Evolutionary conservation across 2,888 invertebrate genomes (phyloP).

Genomic region (Nowickia ferox): DNA sequence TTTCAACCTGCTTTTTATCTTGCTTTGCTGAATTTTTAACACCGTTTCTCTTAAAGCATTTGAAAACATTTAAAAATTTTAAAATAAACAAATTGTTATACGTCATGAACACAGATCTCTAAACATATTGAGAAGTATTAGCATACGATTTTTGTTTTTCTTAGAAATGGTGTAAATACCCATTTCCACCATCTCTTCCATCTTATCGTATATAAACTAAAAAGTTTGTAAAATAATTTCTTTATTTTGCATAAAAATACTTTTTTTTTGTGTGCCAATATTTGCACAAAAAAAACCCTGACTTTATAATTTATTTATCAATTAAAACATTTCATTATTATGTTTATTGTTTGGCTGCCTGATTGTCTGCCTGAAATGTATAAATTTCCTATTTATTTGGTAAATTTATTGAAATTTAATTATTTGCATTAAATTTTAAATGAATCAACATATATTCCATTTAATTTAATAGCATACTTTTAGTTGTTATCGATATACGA

Average conservation of each 20-base stretch:
- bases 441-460: conserved; percentile 3
- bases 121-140: no score
- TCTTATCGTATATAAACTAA: not conserved
- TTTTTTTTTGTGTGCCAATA: conserved; percentile 12
- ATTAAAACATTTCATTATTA: conserved; percentile 19
- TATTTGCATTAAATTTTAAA: not conserved
- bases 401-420: not conserved
- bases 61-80: not conserved
- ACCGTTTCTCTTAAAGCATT: conserved; percentile 20
- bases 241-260: not conserved
- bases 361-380: not conserved
- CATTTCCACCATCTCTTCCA: not conserved
- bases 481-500: not conserved
- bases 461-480: conserved; percentile 15
- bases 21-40: not conserved
- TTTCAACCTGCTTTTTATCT: conserved; percentile 20
- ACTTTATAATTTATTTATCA: conserved; percentile 36
- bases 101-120: no score
- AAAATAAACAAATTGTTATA: not conserved
- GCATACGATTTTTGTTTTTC: no score
- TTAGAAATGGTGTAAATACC: conserved; percentile 9
- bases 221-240: conserved; percentile 7
- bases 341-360: not conserved
- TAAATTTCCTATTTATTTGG: not conserved
- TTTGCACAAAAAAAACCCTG: conserved; percentile 39